Conservation (phyloP, 1,140 invertebrate species). For the Colletes gigas region DNA sequence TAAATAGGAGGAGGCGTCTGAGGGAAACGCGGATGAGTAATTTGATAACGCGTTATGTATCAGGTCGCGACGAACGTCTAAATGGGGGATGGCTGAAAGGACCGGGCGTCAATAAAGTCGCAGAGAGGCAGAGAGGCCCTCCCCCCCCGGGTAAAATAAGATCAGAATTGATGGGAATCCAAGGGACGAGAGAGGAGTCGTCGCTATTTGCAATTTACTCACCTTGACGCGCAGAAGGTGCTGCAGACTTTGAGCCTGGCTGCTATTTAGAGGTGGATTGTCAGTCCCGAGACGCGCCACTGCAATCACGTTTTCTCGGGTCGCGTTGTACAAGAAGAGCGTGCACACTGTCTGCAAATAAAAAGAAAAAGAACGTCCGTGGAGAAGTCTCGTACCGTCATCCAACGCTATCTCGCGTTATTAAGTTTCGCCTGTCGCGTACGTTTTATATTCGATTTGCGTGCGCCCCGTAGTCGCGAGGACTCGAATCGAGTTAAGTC, state of each 20-base stretch:
- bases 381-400: conserved; percentile 26
- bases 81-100: conserved; percentile 2
- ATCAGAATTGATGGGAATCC: conserved; percentile 42
- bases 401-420: conserved; percentile 45
- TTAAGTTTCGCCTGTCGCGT: conserved; percentile 55
- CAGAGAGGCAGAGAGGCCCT: not conserved
- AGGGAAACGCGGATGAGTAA: not conserved
- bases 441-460: conserved; percentile 54
- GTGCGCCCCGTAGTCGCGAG: not conserved
- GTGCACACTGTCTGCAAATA: conserved; percentile 88
- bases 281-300: conserved; percentile 88
- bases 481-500: not conserved
- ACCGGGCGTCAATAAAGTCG: not conserved
- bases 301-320: conserved; percentile 92
- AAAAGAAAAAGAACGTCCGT: conserved; percentile 17
- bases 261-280: conserved; percentile 79
- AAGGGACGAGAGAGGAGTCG: conserved; percentile 13
- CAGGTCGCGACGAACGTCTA: conserved; percentile 15
- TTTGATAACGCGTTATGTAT: conserved; percentile 35
- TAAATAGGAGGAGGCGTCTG: no score
- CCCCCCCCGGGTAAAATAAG: conserved; percentile 24
- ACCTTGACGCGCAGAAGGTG: conserved; percentile 80
- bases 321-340: conserved; percentile 90
- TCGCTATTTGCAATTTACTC: conserved; percentile 64
- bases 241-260: conserved; percentile 77